phyloP scores from a whole-genome alignment of 1,140 invertebrate species.

The Coelopa frigida region DNA sequence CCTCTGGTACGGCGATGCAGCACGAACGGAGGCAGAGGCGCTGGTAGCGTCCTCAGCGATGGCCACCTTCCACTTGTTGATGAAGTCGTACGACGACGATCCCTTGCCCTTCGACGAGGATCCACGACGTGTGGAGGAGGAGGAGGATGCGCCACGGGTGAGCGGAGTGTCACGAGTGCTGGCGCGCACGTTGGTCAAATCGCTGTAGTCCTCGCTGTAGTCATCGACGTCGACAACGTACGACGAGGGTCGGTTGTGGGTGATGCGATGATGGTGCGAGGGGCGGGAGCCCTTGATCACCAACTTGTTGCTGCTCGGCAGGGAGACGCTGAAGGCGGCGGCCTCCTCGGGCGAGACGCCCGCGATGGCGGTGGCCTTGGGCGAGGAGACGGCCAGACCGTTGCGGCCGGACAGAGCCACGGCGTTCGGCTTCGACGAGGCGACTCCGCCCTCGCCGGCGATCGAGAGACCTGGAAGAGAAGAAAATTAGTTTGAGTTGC shows the following conservation, averaged over 20 bases:
- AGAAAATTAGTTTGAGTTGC: not conserved
- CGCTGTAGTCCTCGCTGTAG: constrained; percentile 26
- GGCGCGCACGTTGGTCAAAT: constrained; percentile 16
- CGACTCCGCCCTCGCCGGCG: constrained; percentile 58
- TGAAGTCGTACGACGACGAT: no score
- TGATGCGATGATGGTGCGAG: not conserved
- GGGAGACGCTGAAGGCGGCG: constrained; percentile 38
- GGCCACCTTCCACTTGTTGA: constrained; percentile 34
- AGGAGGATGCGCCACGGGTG: not conserved
- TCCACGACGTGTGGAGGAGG: no score
- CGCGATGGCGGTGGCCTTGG: constrained; percentile 62
- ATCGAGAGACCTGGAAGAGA: constrained; percentile 49
- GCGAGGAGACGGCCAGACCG: constrained; percentile 58
- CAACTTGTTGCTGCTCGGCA: constrained; percentile 36
- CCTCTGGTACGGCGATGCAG: no score
- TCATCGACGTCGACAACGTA: constrained; percentile 27
- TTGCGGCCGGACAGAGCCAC: constrained; percentile 59
- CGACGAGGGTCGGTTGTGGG: not conserved
- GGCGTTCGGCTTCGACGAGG: constrained; percentile 58
- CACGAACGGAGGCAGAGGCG: no score
- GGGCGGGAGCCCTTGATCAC: constrained; percentile 23
- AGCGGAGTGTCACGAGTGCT: constrained; percentile 8
- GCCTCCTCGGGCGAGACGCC: constrained; percentile 53
- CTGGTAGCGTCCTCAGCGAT: constrained; percentile 39
- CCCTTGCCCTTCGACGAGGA: constrained; percentile 15